Conservation (phyloP, 2,113 vertebrate species). For the Ammodytes dubius region DNA sequence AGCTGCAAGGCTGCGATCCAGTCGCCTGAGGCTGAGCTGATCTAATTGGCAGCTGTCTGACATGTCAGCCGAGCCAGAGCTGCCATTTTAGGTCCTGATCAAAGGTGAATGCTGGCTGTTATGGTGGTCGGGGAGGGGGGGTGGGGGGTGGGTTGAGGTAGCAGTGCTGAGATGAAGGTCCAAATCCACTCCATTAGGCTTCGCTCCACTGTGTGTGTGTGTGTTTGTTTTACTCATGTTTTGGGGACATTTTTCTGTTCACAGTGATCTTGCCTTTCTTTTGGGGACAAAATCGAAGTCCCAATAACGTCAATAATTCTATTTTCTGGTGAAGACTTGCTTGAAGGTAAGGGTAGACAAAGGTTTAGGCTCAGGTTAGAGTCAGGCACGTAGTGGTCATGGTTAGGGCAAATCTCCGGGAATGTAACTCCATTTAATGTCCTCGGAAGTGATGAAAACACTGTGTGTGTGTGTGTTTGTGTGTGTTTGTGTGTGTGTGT, state of each 20-base stretch:
- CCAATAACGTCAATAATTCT: no score
- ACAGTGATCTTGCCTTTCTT: no score
- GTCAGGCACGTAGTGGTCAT: no score
- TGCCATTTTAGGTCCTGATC: conserved; percentile 69
- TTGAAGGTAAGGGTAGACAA: no score
- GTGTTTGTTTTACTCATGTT: no score
- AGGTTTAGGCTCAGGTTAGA: no score
- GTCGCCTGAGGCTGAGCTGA: conserved; percentile 66
- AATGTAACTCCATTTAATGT: no score
- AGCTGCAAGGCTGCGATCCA: conserved; percentile 46
- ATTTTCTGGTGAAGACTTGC: no score
- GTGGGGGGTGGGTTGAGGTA: not conserved
- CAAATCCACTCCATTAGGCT: conserved; percentile 44
- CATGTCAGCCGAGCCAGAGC: conserved; percentile 58
- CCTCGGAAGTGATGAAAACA: no score
- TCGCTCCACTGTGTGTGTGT: not conserved
- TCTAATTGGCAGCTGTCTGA: conserved; percentile 76
- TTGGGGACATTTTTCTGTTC: no score
- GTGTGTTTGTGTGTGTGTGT: conserved; percentile 11
- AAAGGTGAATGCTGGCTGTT: conserved; percentile 61
- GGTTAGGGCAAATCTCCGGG: no score
- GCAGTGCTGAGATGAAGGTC: conserved; percentile 20
- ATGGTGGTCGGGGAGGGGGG: conserved; percentile 11
- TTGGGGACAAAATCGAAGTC: no score
- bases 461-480: not conserved